Percentiles rank a stretch among this genome's conserved stretches.
Conservation (phyloP, 2,113 vertebrate species). For the Perca fluviatilis region DNA sequence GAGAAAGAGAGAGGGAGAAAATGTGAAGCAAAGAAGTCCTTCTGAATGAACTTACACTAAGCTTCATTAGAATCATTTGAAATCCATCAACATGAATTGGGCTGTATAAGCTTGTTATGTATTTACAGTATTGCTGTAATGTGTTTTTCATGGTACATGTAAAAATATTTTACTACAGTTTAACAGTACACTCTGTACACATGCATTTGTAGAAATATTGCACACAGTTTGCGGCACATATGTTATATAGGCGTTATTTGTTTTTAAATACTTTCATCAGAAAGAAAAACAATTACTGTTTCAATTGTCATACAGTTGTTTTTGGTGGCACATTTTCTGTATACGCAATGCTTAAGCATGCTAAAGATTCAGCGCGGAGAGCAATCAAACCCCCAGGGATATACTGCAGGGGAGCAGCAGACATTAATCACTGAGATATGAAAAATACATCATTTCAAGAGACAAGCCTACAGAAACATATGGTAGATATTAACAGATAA, state of each 20-base stretch:
- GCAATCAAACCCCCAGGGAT: conserved; percentile 47
- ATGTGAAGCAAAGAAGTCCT: too few relatives aligned
- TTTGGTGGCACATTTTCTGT: conserved; percentile 11
- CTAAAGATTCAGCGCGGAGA: conserved; percentile 13
- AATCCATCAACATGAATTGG: too few relatives aligned
- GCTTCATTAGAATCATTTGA: too few relatives aligned
- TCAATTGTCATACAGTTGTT: conserved; percentile 16
- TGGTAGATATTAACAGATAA: conserved; percentile 40
- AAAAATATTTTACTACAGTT: not conserved
- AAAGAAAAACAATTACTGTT: conserved; percentile 17
- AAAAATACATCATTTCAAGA: conserved; percentile 46
- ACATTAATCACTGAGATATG: conserved; percentile 61
- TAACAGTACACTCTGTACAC: not conserved
- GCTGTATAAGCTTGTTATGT: not conserved
- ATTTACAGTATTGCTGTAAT: not conserved
- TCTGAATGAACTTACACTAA: too few relatives aligned
- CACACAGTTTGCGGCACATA: not conserved
- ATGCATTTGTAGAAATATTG: not conserved
- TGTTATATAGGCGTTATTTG: not conserved
- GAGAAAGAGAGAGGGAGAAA: too few relatives aligned
- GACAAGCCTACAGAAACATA: conserved; percentile 30
- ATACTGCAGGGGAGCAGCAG: conserved; percentile 10
- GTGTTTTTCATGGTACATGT: not conserved
- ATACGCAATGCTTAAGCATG: not conserved
- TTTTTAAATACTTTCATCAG: not conserved